Evolutionary conservation across 2,888 invertebrate genomes (phyloP), one percentile per base, ranked within the genome.

Genomic region (Disparrhopalites patrizii): DNA sequence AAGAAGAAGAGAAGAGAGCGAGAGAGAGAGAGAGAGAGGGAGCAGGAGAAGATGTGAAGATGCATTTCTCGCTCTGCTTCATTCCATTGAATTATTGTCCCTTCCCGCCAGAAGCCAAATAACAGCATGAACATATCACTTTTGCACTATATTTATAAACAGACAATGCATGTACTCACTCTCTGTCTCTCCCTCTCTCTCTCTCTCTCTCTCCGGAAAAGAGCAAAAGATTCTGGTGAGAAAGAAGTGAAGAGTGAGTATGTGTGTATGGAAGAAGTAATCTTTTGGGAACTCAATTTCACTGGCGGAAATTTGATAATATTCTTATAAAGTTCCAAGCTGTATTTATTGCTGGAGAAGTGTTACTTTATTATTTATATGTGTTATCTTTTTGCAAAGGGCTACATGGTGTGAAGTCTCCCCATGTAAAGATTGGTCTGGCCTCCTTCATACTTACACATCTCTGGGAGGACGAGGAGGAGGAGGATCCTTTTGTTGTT

Each of bases 61-160:
- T 61, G 60, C 60, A 61, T 61, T 61, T 61, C 60, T 61, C 60
- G 50, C 60, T 50, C 50, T 61, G 50, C 50, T 61, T 61, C 60
- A 61, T 61, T 61, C 60, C 60, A 47, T 61, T 61, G 60, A 61
- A 61, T 61, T 61, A 61, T 61, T 60, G 55, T 61, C 60, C 50
- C 50, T 61, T 61, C 60, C 60, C 50, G 60, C 60, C 60, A 43
- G 60, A 15, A 43, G 43, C 60, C 60, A 61, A 61, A 61, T 43
- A 61, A 61, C 60, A 61, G 33, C 50, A 50, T 47, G 60, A 61
- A 30, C 31, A 61, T 28, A 30, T 18, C 18, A 28, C n/a, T 52
- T 13, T 10, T 52, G 25, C 52, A 52, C 25, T 27, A n/a, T 2
- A 50, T 50, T n/a, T 50, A 5, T 50, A 20, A 13, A 13, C 23